phyloP scores from a whole-genome alignment of 2,797 vertebrate species.

The Sebastes goodei region DNA sequence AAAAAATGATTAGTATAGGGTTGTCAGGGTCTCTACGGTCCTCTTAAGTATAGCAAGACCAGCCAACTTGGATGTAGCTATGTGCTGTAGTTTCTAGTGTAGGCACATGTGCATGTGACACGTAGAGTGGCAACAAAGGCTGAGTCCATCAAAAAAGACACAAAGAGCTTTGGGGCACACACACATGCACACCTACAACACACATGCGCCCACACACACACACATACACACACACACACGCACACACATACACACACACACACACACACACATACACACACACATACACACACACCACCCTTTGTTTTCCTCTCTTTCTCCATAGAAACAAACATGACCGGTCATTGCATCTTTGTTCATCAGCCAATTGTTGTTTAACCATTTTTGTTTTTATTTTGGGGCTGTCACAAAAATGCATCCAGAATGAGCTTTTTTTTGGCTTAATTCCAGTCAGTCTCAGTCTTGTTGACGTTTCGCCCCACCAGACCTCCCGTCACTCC shows the following conservation, averaged over 20 bases:
- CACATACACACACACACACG: background rate
- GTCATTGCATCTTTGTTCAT: background rate
- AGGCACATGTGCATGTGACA: constrained; percentile 39
- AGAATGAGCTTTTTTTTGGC: background rate
- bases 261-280: constrained; percentile 15
- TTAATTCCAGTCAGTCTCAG: background rate
- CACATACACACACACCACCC: constrained; percentile 13
- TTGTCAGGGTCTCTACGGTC: background rate
- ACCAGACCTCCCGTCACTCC: background rate
- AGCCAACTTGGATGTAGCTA: background rate
- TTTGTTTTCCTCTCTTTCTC: constrained; percentile 30
- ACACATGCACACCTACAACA: background rate
- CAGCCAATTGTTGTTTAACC: background rate
- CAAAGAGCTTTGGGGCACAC: constrained; percentile 62
- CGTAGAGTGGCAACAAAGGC: constrained; percentile 71
- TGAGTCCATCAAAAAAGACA: constrained; percentile 72
- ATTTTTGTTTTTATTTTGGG: background rate
- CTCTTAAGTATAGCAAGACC: background rate
- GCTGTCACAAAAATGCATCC: background rate
- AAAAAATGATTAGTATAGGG: rapidly evolving
- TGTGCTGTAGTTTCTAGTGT: constrained; percentile 11
- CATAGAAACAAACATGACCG: constrained; percentile 20
- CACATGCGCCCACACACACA: constrained; percentile 11
- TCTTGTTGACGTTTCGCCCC: background rate
- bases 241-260: constrained; percentile 8